phyloP scores from a whole-genome alignment of 2,888 invertebrate species.

The Hyles lineata region DNA sequence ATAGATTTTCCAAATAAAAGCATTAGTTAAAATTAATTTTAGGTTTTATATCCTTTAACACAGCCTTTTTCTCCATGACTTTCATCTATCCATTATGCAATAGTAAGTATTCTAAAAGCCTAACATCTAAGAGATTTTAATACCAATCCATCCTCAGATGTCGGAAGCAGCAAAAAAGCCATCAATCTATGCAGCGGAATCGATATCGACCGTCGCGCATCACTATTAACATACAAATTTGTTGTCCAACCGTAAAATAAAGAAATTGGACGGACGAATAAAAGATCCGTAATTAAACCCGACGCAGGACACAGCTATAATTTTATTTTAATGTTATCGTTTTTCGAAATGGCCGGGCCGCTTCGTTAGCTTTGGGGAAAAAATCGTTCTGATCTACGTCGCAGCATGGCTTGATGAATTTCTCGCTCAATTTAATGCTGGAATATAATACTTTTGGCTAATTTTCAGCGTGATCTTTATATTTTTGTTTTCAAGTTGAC shows the following conservation, averaged over 20 bases:
- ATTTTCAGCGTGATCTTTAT: not conserved
- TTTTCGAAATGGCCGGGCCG: constrained; percentile 45
- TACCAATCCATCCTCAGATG: constrained; percentile 31
- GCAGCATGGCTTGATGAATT: not conserved
- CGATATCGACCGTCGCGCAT: constrained; percentile 73
- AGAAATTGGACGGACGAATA: constrained; percentile 77
- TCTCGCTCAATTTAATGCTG: constrained; percentile 1
- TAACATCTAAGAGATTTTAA: not conserved
- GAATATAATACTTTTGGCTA: constrained; percentile 5
- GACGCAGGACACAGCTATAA: constrained; percentile 70
- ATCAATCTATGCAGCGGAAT: too few relatives aligned
- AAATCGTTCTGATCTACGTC: constrained; percentile 23
- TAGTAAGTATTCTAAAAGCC: too few relatives aligned
- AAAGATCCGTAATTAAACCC: constrained; percentile 73
- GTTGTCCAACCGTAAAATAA: constrained; percentile 81
- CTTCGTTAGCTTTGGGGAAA: constrained; percentile 57
- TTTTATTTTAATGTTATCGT: constrained; percentile 71
- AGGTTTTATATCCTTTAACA: too few relatives aligned
- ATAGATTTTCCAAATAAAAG: not conserved
- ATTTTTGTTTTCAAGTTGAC: not conserved
- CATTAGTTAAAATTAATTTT: too few relatives aligned
- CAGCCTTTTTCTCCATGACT: too few relatives aligned
- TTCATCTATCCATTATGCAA: too few relatives aligned
- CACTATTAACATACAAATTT: constrained; percentile 82
- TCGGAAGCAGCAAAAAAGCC: constrained; percentile 32